These are phyloP conservation scores for Sylvia atricapilla DNA, from an alignment of 2,113 vertebrate genomes.

Conservation along the genomic window DNA sequence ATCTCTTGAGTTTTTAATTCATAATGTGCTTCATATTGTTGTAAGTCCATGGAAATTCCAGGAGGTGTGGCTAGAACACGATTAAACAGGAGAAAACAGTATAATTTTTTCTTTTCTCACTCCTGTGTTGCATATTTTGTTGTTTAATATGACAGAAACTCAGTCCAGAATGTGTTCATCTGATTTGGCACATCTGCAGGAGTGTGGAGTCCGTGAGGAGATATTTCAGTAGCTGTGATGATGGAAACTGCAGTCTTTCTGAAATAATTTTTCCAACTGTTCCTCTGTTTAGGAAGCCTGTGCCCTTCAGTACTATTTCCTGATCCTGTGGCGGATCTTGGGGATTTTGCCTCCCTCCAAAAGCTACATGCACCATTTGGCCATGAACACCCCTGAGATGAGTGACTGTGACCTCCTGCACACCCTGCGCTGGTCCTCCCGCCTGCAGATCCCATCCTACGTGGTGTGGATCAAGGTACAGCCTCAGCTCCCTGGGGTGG, in stretches of 20 bases:
- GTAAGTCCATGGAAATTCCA: background rate
- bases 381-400: slow-evolving; percentile 82
- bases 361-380: slow-evolving; percentile 89
- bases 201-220: background rate
- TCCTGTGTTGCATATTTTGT: background rate
- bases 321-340: slow-evolving; percentile 93
- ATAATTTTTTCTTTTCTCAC: background rate
- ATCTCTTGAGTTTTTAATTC: background rate
- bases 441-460: slow-evolving; percentile 86
- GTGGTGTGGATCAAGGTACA: slow-evolving; percentile 93
- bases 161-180: background rate
- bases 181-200: background rate
- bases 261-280: background rate
- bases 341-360: slow-evolving; percentile 93
- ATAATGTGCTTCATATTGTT: background rate
- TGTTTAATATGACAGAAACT: background rate
- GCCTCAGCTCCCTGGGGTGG: background rate
- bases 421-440: slow-evolving; percentile 93
- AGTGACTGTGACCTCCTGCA: slow-evolving; percentile 94
- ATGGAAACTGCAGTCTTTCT: background rate
- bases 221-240: background rate
- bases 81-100: background rate
- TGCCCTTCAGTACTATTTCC: slow-evolving; percentile 95
- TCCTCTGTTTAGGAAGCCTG: slow-evolving; percentile 86
- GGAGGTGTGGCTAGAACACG: background rate